Conservation (phyloP, 2,113 vertebrate genomes). For the Dascyllus trimaculatus region DNA sequence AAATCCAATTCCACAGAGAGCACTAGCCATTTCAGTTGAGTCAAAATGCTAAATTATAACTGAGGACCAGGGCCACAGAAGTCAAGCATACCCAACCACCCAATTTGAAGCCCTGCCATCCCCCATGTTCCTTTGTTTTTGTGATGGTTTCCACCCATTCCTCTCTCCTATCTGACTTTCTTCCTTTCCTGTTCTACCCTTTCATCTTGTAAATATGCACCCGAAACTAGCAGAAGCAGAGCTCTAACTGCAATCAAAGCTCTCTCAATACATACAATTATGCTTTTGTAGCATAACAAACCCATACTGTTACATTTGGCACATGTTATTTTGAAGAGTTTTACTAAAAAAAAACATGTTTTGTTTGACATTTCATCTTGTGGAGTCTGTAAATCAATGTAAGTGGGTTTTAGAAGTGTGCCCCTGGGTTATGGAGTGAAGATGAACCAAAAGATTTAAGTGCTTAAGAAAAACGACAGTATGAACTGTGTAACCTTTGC, state of each 20-base stretch:
- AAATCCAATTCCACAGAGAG: conserved; percentile 62
- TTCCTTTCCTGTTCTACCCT: conserved; percentile 1
- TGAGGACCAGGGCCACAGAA: conserved; percentile 36
- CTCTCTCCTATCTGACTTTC: conserved; percentile 3
- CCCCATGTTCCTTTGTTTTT: conserved; percentile 41
- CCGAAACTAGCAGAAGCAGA: background rate
- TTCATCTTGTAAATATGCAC: conserved; percentile 21
- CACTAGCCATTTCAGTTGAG: conserved; percentile 28
- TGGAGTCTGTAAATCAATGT: background rate
- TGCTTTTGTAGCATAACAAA: conserved; percentile 8
- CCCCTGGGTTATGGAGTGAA: background rate
- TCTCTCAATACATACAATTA: conserved; percentile 8
- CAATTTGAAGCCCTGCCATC: conserved; percentile 42
- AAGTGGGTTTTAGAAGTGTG: background rate
- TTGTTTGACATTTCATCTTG: background rate
- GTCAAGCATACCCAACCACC: conserved; percentile 47
- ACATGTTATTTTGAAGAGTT: background rate
- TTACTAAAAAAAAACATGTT: background rate
- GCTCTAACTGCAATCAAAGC: conserved; percentile 25
- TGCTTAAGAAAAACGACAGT: too few relatives aligned
- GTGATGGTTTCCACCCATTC: conserved; percentile 16
- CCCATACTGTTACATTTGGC: conserved; percentile 2
- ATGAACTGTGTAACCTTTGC: too few relatives aligned
- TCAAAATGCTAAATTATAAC: conserved; percentile 59
- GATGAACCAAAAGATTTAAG: too few relatives aligned